Evolutionary conservation across 1,140 invertebrate genomes (phyloP).

Genomic region (Leguminivora glycinivorella): DNA sequence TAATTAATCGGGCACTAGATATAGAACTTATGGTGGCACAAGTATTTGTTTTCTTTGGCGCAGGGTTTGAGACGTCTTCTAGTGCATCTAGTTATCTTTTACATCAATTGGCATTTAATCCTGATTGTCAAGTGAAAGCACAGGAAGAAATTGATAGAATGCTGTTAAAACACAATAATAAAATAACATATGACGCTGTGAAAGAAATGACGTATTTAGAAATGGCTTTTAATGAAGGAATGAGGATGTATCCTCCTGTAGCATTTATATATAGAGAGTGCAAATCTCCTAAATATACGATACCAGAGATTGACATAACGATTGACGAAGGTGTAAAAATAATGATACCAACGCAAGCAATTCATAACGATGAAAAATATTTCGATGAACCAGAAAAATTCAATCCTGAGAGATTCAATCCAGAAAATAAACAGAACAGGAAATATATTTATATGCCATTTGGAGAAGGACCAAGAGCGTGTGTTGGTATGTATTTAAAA

Average conservation of each 20-base stretch:
- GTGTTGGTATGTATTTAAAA: slow-evolving; percentile 48
- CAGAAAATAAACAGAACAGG: slow-evolving; percentile 44
- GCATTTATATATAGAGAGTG: slow-evolving; percentile 43
- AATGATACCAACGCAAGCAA: slow-evolving; percentile 57
- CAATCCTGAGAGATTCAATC: slow-evolving; percentile 54
- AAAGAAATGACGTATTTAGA: slow-evolving; percentile 64
- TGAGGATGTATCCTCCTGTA: slow-evolving; percentile 59
- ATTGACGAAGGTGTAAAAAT: slow-evolving; percentile 74
- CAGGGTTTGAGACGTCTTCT: slow-evolving; percentile 59
- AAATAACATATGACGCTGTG: slow-evolving; percentile 64
- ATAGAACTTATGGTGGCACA: slow-evolving; percentile 40
- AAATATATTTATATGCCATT: slow-evolving; percentile 55
- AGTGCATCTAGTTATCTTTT: slow-evolving; percentile 63
- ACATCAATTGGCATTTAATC: slow-evolving; percentile 78
- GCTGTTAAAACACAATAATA: slow-evolving; percentile 55
- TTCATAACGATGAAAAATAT: slow-evolving; percentile 46
- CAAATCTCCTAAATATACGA: slow-evolving; percentile 47
- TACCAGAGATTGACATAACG: slow-evolving; percentile 49
- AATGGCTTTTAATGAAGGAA: slow-evolving; percentile 49
- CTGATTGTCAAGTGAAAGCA: slow-evolving; percentile 72
- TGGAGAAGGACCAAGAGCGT: slow-evolving; percentile 57
- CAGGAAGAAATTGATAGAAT: slow-evolving; percentile 44
- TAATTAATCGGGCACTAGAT: slow-evolving; percentile 38
- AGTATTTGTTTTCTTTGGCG: slow-evolving; percentile 54
- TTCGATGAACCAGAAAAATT: slow-evolving; percentile 49